Evolutionary conservation across 1,140 invertebrate species (phyloP).

Genomic region (Brevipalpus yothersi): DNA sequence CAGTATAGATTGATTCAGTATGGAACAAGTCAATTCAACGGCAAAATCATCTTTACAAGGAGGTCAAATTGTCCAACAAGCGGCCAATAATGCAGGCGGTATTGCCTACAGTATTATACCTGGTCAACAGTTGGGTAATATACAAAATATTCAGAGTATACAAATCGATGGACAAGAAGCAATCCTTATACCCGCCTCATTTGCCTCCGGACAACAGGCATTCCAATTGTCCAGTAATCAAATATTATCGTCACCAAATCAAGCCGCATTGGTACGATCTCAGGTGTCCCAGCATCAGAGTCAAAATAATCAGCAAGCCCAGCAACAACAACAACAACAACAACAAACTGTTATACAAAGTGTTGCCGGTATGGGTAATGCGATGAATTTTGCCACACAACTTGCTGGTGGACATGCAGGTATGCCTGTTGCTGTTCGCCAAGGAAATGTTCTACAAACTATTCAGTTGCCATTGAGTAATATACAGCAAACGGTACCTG

Average conservation of each 20-base stretch:
- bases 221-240: conserved; percentile 20
- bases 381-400: conserved; percentile 11
- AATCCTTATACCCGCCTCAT: conserved; percentile 42
- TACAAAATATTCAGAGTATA: conserved; percentile 37
- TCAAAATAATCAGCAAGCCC: conserved; percentile 3
- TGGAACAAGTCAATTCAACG: too few species aligned
- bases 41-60: conserved; percentile 13
- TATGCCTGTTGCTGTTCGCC: conserved; percentile 35
- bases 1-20: too few species aligned
- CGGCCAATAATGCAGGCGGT: conserved; percentile 17
- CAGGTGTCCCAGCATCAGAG: neutral
- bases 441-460: conserved; percentile 25
- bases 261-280: conserved; percentile 7
- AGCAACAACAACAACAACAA: conserved; percentile 2
- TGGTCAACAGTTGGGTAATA: conserved; percentile 17
- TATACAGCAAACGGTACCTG: conserved; percentile 55
- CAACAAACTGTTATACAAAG: conserved; percentile 9
- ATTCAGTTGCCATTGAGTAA: conserved; percentile 36
- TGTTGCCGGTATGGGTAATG: conserved; percentile 8
- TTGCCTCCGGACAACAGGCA: conserved; percentile 14
- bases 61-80: conserved; percentile 21
- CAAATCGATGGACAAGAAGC: conserved; percentile 79
- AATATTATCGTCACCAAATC: conserved; percentile 16
- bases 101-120: conserved; percentile 28
- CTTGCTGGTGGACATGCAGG: conserved; percentile 29